A percentile compares a stretch with the other conserved stretches of the same genome.
These are phyloP conservation scores for Ochotona curzoniae DNA, from an alignment of 2,113 vertebrate species.

Conservation along the genomic window DNA sequence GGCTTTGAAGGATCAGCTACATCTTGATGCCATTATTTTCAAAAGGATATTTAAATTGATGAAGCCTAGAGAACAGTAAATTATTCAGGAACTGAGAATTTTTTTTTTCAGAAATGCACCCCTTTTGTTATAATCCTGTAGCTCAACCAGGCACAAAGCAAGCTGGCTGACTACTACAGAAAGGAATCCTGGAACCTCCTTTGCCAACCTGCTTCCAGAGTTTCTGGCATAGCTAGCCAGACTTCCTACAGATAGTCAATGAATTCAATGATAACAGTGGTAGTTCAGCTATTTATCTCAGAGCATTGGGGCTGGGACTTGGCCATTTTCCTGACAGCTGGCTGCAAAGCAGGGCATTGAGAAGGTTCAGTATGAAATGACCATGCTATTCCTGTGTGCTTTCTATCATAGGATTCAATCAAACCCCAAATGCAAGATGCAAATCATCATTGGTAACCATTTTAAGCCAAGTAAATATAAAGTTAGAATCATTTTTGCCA, in stretches of 20 bases:
- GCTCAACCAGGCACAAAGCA: background rate
- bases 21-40: conserved; percentile 36
- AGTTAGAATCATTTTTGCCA: background rate
- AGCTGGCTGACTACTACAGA: background rate
- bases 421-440: background rate
- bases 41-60: conserved; percentile 32
- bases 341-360: rapidly evolving
- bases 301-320: background rate
- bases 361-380: background rate
- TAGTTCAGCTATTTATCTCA: background rate
- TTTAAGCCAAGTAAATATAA: background rate
- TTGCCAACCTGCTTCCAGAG: conserved; percentile 24
- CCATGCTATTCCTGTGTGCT: background rate
- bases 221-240: conserved; percentile 20
- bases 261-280: background rate
- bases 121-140: background rate
- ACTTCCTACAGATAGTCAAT: background rate
- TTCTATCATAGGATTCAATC: background rate
- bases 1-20: background rate
- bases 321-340: background rate
- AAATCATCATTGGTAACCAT: background rate
- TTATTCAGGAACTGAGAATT: background rate
- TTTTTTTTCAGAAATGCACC: background rate
- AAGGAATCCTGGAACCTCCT: background rate
- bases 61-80: background rate